Base-by-base conservation (phyloP, 2,797 vertebrate species). In the Tangara arthus region DNA sequence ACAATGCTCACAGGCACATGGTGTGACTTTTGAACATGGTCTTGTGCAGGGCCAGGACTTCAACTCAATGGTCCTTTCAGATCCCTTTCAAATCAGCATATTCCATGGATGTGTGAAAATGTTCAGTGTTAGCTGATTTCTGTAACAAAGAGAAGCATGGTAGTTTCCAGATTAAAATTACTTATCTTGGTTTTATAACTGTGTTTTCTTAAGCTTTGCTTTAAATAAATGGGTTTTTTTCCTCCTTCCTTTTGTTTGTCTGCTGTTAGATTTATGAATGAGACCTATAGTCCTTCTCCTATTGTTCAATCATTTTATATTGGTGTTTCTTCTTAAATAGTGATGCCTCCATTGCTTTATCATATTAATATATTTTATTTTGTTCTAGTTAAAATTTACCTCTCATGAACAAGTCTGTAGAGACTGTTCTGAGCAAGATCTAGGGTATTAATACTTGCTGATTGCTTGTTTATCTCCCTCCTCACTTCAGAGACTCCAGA, bases 11-110 rank as follows among this genome's bases (percentile, higher is more conserved):
- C 27, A 19, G 37, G 37, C 8, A 23, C 23, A 44, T 6, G 19
- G 10, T 44, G 23, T 24, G 28, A 24, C 16, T 68, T 59, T 23
- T 46, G 28, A 52, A 23, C 10, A 3, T 30, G 39, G 19, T 53
- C 19, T 20, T 60, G n/a, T 24, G 15, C 27, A 20, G 15, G 8
- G n/a, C 6, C 8, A 37, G 19, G 71, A 37, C 12, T 66, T 75
- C 1, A 2, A 24, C 46, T 52, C 2, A 0, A 68, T 52, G n/a
- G 8, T 28, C 19, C 4, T 19, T 52, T 23, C 37, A 13, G 28
- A 66, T 52, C 28, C 15, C 10, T 60, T 60, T 32, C 15, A 68
- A 59, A 23, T 16, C 10, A 52, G 7, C 5, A 24, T n/a, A 39
- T n/a, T 60, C n/a, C 3, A 1, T n/a, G 7, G 46, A 37, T 28